phyloP scores from a whole-genome alignment of 2,113 vertebrate species.

The Rhabdornis inornatus region DNA sequence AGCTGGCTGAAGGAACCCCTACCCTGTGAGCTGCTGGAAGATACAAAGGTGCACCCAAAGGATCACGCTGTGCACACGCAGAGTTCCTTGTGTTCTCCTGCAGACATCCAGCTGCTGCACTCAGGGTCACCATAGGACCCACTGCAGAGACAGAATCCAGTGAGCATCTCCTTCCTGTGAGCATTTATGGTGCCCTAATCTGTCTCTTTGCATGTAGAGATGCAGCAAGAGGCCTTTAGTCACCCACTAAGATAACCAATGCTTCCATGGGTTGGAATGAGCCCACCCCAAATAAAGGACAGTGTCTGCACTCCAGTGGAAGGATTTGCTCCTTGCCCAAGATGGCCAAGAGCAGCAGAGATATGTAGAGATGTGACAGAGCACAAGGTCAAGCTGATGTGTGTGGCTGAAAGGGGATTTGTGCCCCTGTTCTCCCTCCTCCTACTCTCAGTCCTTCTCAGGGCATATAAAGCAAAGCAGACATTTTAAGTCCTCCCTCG shows the following conservation, averaged over 20 bases:
- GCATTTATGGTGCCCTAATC: neutral
- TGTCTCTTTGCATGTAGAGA: neutral
- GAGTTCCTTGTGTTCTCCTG: neutral
- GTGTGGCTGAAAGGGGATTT: neutral
- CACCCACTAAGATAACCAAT: neutral
- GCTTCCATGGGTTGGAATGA: neutral
- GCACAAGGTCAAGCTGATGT: neutral
- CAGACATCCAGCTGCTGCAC: neutral
- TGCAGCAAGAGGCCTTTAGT: neutral
- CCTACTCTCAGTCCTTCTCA: neutral
- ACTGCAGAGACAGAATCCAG: rapidly evolving
- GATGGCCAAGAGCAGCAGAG: neutral
- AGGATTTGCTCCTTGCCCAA: neutral
- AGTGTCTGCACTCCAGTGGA: neutral
- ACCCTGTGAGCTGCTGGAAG: rapidly evolving
- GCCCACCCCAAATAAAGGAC: neutral
- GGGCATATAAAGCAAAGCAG: neutral
- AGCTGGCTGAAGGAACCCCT: neutral
- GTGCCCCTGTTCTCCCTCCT: neutral
- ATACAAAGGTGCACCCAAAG: neutral
- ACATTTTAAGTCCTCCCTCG: neutral
- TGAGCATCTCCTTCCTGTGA: neutral
- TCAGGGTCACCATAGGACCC: neutral
- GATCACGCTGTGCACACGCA: rapidly evolving
- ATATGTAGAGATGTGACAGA: neutral